Conservation (phyloP, 2,797 vertebrate genomes). For the Odontamblyopus rebecca region DNA sequence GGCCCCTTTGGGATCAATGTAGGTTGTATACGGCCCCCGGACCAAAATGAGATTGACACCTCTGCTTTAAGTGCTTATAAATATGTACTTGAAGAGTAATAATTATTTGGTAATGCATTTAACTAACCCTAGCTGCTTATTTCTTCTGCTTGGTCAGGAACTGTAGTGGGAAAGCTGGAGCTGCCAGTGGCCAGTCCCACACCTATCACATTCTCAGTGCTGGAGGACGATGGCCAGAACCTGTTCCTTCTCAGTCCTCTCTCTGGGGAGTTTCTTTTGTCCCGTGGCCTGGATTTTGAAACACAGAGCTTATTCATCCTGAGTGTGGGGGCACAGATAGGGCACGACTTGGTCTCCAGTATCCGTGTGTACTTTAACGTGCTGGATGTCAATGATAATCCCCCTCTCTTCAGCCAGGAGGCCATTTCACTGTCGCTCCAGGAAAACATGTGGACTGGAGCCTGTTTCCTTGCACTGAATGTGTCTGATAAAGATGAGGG, state of each 20-base stretch:
- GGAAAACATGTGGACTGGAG: slow-evolving; percentile 63
- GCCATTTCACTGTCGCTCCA: slow-evolving; percentile 55
- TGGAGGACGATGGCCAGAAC: slow-evolving; percentile 78
- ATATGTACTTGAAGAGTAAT: too few species aligned
- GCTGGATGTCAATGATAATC: slow-evolving; percentile 79
- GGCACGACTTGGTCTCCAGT: slow-evolving; percentile 55
- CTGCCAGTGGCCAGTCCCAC: slow-evolving; percentile 41
- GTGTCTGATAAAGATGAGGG: slow-evolving; percentile 78
- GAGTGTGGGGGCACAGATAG: slow-evolving; percentile 59
- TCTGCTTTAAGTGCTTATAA: too few species aligned
- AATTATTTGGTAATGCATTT: not conserved
- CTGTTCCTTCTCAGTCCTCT: slow-evolving; percentile 75
- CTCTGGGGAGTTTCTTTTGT: slow-evolving; percentile 79
- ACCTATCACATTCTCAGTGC: slow-evolving; percentile 69
- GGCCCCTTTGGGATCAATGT: too few species aligned
- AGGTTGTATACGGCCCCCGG: too few species aligned
- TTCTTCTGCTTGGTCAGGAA: slow-evolving; percentile 66
- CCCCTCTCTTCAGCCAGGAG: slow-evolving; percentile 69
- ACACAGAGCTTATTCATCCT: slow-evolving; percentile 73
- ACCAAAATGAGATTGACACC: too few species aligned
- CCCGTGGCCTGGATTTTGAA: slow-evolving; percentile 79
- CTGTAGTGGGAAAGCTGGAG: slow-evolving; percentile 73
- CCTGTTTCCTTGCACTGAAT: slow-evolving; percentile 72
- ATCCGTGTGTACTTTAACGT: slow-evolving; percentile 80
- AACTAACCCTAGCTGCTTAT: not conserved